A percentile compares a stretch with the other conserved stretches of the same genome.
Conservation (phyloP, 2,113 vertebrate genomes). For the Tauraco erythrolophus region DNA sequence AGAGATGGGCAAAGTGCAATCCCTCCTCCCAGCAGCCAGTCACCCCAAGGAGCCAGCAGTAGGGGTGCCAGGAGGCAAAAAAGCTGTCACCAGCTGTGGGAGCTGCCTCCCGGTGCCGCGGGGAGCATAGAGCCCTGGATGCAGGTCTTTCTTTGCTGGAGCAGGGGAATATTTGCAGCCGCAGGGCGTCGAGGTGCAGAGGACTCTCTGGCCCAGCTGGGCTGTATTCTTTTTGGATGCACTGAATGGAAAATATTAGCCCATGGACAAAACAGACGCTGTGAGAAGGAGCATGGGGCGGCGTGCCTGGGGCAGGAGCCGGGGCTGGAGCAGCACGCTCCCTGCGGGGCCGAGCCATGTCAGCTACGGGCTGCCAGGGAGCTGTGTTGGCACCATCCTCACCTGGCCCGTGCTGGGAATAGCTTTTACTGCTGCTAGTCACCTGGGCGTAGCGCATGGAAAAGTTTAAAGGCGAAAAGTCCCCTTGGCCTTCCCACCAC, state of each 20-base stretch:
- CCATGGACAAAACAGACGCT: neutral
- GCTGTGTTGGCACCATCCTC: neutral
- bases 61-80: neutral
- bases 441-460: neutral
- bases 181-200: accelerated
- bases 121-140: neutral
- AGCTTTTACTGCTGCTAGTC: neutral
- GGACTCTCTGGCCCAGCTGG: neutral
- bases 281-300: neutral
- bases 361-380: neutral
- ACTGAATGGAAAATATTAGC: conserved; percentile 48
- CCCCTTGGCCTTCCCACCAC: neutral
- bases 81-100: accelerated
- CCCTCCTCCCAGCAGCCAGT: neutral
- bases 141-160: neutral
- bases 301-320: neutral
- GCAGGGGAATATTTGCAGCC: neutral
- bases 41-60: accelerated
- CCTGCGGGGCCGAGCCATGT: neutral
- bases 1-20: neutral
- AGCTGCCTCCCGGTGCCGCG: neutral
- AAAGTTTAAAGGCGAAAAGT: neutral
- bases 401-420: neutral
- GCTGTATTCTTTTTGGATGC: conserved; percentile 17
- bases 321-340: neutral